phyloP scores from a whole-genome alignment of 2,888 invertebrate genomes.

The Candidula unifasciata region DNA sequence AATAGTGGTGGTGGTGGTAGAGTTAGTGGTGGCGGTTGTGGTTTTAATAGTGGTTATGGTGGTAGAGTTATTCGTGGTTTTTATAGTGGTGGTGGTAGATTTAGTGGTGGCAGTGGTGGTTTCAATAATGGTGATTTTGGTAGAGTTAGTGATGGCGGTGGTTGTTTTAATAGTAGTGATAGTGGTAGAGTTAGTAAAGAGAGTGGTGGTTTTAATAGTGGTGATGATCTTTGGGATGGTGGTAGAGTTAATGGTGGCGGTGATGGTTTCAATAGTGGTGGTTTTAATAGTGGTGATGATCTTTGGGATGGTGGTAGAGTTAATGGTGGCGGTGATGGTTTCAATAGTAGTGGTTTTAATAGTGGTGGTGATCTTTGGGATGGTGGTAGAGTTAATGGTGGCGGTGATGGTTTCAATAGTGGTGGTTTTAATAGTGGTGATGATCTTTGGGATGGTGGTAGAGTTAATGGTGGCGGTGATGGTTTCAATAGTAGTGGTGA shows the following conservation, averaged over 20 bases:
- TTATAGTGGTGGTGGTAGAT: background rate
- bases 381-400: background rate
- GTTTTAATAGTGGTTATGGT: background rate
- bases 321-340: background rate
- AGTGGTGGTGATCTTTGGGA: background rate
- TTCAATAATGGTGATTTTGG: background rate
- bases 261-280: slow-evolving; percentile 10
- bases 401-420: background rate
- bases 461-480: too few species aligned
- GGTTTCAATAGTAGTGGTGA: too few species aligned
- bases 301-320: background rate
- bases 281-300: slow-evolving; percentile 16
- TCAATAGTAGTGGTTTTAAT: too few species aligned
- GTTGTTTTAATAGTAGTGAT: background rate
- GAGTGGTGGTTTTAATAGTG: background rate
- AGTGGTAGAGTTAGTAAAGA: background rate
- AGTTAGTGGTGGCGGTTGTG: background rate
- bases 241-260: background rate
- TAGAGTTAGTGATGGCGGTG: background rate
- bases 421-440: too few species aligned
- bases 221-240: slow-evolving; percentile 3
- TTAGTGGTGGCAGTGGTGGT: background rate
- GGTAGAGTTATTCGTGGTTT: background rate
- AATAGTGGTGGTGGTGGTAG: background rate
- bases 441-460: too few species aligned